Conservation (phyloP, 2,797 vertebrate genomes). For the Arvicola amphibius region DNA sequence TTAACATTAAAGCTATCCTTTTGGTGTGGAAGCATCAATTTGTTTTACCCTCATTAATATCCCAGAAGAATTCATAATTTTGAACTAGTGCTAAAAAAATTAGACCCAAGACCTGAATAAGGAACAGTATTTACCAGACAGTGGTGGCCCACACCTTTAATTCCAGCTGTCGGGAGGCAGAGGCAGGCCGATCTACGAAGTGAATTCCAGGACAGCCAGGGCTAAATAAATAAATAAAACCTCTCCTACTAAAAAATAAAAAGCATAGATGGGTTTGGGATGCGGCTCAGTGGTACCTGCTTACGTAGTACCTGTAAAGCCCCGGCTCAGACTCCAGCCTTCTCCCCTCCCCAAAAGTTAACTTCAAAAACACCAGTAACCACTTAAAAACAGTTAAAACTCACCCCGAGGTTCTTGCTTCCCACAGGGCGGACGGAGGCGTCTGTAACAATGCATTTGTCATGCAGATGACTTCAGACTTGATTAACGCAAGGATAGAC, state of each 20-base stretch:
- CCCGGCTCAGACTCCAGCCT: not conserved
- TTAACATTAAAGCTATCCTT: not conserved
- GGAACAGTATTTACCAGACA: not conserved
- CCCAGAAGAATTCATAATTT: not conserved
- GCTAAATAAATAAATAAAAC: not conserved
- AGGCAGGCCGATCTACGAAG: not conserved
- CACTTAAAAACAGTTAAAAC: not conserved
- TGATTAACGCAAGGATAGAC: slow-evolving; percentile 91
- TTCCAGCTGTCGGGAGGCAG: too few species aligned
- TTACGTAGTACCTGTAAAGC: not conserved
- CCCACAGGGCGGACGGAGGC: slow-evolving; percentile 94
- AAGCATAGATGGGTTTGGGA: accelerated
- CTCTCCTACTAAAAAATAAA: not conserved
- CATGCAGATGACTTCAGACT: slow-evolving; percentile 98
- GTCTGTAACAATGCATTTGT: slow-evolving; percentile 95
- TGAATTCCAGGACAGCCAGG: not conserved
- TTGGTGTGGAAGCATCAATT: not conserved
- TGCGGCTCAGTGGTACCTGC: not conserved
- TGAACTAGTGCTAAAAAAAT: not conserved
- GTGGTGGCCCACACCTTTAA: too few species aligned
- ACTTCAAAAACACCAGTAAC: not conserved
- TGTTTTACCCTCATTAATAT: not conserved
- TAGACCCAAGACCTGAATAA: not conserved
- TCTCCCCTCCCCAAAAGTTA: not conserved
- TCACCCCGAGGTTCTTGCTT: slow-evolving; percentile 41